A percentile compares a stretch with the other conserved stretches of the same genome.
Evolutionary conservation across 2,888 invertebrate genomes (phyloP).

Genomic region (Leptinotarsa tumamoca): DNA sequence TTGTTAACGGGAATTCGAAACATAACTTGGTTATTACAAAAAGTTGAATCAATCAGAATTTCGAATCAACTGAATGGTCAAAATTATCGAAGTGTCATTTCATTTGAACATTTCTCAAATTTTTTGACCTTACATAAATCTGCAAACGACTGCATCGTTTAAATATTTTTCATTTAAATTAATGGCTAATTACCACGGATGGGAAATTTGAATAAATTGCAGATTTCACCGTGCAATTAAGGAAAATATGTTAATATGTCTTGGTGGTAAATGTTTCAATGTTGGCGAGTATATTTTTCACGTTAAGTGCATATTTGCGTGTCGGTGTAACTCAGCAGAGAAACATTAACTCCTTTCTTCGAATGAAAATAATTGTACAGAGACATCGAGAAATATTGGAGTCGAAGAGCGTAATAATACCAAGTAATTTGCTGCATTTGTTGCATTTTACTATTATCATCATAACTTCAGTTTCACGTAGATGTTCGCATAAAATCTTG

Average conservation of each 20-base stretch:
- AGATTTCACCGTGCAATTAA: constrained; percentile 31
- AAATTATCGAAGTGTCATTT: no score
- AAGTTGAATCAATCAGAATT: no score
- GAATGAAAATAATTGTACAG: constrained; percentile 17
- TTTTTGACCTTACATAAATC: background rate
- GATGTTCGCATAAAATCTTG: background rate
- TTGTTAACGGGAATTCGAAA: no score
- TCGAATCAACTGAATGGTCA: no score
- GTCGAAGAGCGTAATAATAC: background rate
- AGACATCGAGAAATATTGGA: constrained; percentile 21
- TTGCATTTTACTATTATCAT: constrained; percentile 8
- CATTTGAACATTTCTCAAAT: background rate
- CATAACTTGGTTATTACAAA: no score
- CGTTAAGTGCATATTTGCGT: constrained; percentile 29
- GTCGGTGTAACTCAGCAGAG: constrained; percentile 21
- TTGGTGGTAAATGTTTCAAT: constrained; percentile 22
- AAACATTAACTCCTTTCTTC: constrained; percentile 28
- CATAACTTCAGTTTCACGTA: constrained; percentile 7
- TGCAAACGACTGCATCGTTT: background rate
- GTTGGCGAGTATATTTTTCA: constrained; percentile 27
- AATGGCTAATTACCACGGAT: constrained; percentile 22
- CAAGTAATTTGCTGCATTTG: constrained; percentile 10
- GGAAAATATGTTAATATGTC: constrained; percentile 30
- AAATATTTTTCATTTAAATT: constrained; percentile 16
- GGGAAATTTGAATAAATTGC: constrained; percentile 28